These are phyloP conservation scores for Acomys russatus DNA, from an alignment of 2,797 vertebrate species.

Conservation along the genomic window DNA sequence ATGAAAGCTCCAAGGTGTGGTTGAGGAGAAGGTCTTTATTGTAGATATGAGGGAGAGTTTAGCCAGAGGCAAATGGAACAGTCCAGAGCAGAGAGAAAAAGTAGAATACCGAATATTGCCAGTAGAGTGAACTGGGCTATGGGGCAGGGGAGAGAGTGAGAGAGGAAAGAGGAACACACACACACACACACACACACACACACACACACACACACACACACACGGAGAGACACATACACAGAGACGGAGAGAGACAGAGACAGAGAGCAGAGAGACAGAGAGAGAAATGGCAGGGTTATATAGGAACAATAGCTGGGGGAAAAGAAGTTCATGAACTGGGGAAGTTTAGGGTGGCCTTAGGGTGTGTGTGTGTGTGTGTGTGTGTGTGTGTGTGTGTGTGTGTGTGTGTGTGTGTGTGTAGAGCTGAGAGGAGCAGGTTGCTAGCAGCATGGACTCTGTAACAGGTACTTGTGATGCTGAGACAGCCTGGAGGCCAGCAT, in stretches of 20 bases:
- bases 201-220: too few relatives aligned
- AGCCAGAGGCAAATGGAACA: not conserved
- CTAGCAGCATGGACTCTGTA: not conserved
- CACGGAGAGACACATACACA: too few relatives aligned
- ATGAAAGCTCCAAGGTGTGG: not conserved
- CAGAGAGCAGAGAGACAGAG: not conserved
- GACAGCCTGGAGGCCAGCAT: not conserved
- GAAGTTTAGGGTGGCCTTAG: not conserved
- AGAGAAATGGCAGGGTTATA: not conserved
- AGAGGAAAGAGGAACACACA: not conserved
- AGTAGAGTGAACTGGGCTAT: not conserved
- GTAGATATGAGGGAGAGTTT: not conserved
- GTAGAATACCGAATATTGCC: not conserved
- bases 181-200: too few relatives aligned
- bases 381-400: not conserved
- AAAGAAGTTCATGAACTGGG: not conserved
- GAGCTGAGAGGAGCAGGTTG: not conserved
- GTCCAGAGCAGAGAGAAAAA: not conserved
- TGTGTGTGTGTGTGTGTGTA: not conserved
- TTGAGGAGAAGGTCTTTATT: not conserved
- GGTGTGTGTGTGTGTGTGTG: not conserved
- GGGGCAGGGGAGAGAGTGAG: not conserved
- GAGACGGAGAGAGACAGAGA: not conserved
- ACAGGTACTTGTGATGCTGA: not conserved
- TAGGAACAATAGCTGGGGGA: not conserved